Evolutionary conservation across 2,888 invertebrate genomes (phyloP), one percentile per base, ranked within the genome.

Genomic region (Esperia sulphurella): DNA sequence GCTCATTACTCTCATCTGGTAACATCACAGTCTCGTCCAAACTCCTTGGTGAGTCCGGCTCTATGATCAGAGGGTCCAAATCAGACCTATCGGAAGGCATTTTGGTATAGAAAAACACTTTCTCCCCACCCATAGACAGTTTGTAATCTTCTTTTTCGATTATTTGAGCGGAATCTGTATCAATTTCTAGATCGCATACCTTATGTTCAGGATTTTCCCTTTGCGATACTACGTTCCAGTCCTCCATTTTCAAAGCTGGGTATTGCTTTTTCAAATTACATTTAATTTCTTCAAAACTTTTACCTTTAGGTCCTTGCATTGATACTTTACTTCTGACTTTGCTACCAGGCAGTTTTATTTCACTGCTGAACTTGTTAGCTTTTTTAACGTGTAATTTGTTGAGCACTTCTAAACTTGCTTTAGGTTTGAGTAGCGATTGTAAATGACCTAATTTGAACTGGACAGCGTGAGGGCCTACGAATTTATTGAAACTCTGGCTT

Each of bases 371-470:
- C 40, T 28, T 31, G 3, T 28, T 50, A 3, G 57, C 13, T 40
- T 53, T 65, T 10, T 58, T 65, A 2, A 53, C 50, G 14, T 64
- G 57, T 2, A 49, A 47, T 49, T 69, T 77, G 3, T 55, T 71
- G 0, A 77, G 39, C n/a, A 71, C 73, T 56, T 82, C 78, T 1
- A 83, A 54, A 33, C 68, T 75, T 0, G 63, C 51, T 45, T 79
- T 79, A 0, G 79, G 73, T 58, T 78, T 83, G 0, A 87, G 55
- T 0, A 86, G 53, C 0, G 82, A 82, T 45, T 76, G 71, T 9
- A 87, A 58, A 59, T 86, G 85, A 1, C 87, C 87, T 10, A 88
- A 59, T 51, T 80, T 79, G 44, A 88, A 87, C 1, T 79, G 71
- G 0, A 80, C 81, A 0, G 63, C 50, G 38, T 58, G 74, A 0